Evolutionary conservation across 2,888 invertebrate genomes (phyloP), one percentile per base, ranked within the genome.

Genomic region (Rhagonycha fulva): DNA sequence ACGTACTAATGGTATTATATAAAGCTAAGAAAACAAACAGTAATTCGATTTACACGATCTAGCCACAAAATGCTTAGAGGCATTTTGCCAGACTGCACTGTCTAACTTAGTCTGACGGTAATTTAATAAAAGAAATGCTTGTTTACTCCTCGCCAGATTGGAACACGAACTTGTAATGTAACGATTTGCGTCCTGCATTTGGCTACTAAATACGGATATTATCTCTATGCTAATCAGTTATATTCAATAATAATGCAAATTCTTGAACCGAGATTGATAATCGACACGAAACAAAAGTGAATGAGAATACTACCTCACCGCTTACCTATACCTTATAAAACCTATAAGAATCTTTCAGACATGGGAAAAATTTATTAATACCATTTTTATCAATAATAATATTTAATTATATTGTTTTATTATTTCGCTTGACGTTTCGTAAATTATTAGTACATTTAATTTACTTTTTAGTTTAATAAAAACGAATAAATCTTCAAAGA

Each of bases 401-500:
- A 47, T 47, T 47, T 47, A 47, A 47, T 47, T 47, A 47, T 47
- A 47, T 47, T 47, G 47, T 47, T 47, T 47, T 62, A 24, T 24
- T 66, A 66, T 66, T 66, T 24, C 23, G 12, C 26, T 26, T 66
- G 63, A 23, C 63, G 26, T 66, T 66, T 66, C n/a, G 24, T 66
- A 66, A 66, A 66, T 66, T 66, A 30, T 67, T 76, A 73, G 67
- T 74, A 74, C 74, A 76, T 74, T 76, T 76, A 68, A 74, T 76
- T 74, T 76, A 30, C 66, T 60, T 32, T 71, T 73, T 74, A 67
- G 26, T 74, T 77, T 75, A 75, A 75, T 77, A 74, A 74, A 74
- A 81, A 81, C 82, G 81, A 82, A 83, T 83, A 83, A 84, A 84
- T 83, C 82, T 78, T 81, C 79, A 81, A 82, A 79, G 82, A 83